Conservation (phyloP, 92 coral and sea anemone genomes). For the Scolanthus callimorphus region DNA sequence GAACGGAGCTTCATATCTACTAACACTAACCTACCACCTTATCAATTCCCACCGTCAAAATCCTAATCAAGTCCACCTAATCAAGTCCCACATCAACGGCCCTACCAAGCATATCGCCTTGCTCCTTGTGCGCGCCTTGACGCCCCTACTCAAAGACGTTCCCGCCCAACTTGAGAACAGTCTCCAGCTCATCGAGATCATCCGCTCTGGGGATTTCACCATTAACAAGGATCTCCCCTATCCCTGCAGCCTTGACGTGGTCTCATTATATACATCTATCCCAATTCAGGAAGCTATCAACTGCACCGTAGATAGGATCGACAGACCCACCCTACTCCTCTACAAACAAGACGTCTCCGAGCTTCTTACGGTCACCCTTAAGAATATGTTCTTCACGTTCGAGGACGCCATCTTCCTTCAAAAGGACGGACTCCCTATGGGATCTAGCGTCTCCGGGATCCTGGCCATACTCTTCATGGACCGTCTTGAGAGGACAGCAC, state of each 20-base stretch:
- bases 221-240: conserved; percentile 4
- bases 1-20: too few species aligned
- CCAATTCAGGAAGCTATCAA: conserved; percentile 20
- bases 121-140: conserved; percentile 18
- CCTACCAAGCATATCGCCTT: conserved; percentile 31
- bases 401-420: too few species aligned
- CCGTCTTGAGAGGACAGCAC: too few species aligned
- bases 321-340: too few species aligned
- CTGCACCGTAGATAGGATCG: too few species aligned
- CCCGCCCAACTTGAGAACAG: conserved; percentile 42
- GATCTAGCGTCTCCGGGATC: too few species aligned
- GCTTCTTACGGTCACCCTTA: too few species aligned
- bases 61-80: conserved; percentile 21
- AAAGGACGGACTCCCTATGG: too few species aligned
- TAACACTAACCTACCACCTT: conserved; percentile 42
- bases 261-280: conserved; percentile 18
- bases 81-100: conserved; percentile 38
- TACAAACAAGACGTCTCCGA: too few species aligned
- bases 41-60: conserved; percentile 34
- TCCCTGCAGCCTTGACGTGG: conserved; percentile 38
- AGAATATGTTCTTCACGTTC: too few species aligned
- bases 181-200: conserved; percentile 1
- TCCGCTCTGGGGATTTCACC: conserved; percentile 2
- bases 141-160: conserved; percentile 25
- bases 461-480: too few species aligned